Percentiles rank a stretch among this genome's conserved stretches.
Conservation (phyloP, 2,888 invertebrate genomes). For the Chymomyza amoena region DNA sequence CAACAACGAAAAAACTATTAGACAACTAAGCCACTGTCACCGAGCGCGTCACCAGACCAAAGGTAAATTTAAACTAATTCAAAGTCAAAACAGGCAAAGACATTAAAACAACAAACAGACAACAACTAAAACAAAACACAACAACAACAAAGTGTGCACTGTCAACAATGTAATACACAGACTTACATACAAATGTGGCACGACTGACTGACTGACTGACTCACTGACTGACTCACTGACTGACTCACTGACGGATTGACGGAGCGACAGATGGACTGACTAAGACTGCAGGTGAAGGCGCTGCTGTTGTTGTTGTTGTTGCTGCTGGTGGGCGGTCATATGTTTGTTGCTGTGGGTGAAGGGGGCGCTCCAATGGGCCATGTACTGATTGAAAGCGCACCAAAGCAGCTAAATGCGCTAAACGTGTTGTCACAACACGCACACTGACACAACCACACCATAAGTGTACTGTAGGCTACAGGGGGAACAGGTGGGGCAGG, state of each 20-base stretch:
- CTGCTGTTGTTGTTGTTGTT: not conserved
- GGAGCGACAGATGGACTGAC: not conserved
- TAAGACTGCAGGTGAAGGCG: not conserved
- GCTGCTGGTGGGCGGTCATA: not conserved
- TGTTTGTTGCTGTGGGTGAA: slow-evolving; percentile 9
- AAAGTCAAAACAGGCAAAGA: slow-evolving; percentile 51
- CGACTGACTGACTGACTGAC: not conserved
- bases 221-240: not conserved
- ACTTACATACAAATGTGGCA: not conserved
- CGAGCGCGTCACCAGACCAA: slow-evolving; percentile 5
- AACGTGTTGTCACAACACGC: not conserved
- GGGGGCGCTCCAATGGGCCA: slow-evolving; percentile 27
- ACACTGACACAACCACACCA: slow-evolving; percentile 15
- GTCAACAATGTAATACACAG: slow-evolving; percentile 3
- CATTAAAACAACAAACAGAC: slow-evolving; percentile 16
- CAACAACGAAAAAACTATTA: slow-evolving; percentile 8
- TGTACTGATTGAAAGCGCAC: slow-evolving; percentile 36
- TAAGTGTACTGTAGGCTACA: not conserved
- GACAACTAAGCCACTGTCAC: slow-evolving; percentile 44
- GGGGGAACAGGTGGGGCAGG: not conserved
- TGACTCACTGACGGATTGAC: not conserved
- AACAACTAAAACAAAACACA: slow-evolving; percentile 16
- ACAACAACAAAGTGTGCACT: not conserved
- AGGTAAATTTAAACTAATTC: slow-evolving; percentile 50
- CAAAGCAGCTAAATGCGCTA: slow-evolving; percentile 6